phyloP scores from a whole-genome alignment of 2,113 vertebrate species.

The Phyllostomus hastatus region DNA sequence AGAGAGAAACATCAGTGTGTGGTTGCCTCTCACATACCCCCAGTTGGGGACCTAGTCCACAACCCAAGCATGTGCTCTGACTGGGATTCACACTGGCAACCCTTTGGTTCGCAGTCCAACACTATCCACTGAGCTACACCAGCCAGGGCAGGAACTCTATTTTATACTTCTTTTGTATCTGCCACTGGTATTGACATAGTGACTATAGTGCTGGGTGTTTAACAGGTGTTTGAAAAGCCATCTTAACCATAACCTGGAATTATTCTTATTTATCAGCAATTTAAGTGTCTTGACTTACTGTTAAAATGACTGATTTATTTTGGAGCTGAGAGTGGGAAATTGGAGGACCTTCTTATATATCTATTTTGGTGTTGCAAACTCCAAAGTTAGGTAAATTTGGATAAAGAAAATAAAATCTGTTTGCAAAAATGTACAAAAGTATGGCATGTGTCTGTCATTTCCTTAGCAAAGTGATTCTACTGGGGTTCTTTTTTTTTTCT shows the following conservation, averaged over 20 bases:
- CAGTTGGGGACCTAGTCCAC: too few relatives aligned
- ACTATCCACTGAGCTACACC: too few relatives aligned
- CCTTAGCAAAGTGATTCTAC: not conserved
- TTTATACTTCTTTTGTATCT: constrained; percentile 27
- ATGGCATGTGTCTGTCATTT: not conserved
- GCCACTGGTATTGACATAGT: not conserved
- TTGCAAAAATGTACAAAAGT: constrained; percentile 38
- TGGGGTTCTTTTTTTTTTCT: not conserved
- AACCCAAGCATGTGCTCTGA: too few relatives aligned
- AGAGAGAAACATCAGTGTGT: too few relatives aligned
- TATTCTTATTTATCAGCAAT: constrained; percentile 13
- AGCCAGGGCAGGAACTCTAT: not conserved
- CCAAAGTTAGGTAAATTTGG: not conserved
- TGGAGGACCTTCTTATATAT: not conserved
- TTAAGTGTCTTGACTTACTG: not conserved
- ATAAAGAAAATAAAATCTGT: constrained; percentile 42
- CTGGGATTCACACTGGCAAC: too few relatives aligned
- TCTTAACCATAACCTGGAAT: not conserved
- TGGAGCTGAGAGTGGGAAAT: constrained; percentile 4
- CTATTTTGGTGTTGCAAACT: not conserved
- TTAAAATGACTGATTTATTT: constrained; percentile 39
- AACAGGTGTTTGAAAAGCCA: constrained; percentile 6
- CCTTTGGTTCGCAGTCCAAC: too few relatives aligned
- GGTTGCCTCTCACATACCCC: too few relatives aligned
- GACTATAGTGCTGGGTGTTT: not conserved